phyloP scores from a whole-genome alignment of 2,797 vertebrate species.

The Thamnophis elegans region DNA sequence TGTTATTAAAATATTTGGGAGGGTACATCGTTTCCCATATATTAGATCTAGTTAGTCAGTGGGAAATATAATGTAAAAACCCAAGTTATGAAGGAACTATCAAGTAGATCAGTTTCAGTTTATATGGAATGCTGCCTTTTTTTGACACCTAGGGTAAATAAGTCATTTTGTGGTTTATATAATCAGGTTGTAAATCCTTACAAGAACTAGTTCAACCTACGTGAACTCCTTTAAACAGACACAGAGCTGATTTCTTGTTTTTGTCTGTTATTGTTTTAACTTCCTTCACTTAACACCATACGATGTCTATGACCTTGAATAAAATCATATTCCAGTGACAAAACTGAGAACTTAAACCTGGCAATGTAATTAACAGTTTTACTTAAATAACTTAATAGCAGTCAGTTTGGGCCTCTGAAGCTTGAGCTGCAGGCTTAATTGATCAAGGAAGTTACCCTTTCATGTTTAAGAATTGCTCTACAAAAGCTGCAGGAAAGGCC shows the following conservation, averaged over 20 bases:
- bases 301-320: not conserved
- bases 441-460: not conserved
- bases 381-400: not conserved
- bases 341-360: not conserved
- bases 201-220: not conserved
- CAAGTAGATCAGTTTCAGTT: not conserved
- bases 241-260: not conserved
- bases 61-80: not conserved
- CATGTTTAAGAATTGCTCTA: not conserved
- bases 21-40: not conserved
- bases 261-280: not conserved
- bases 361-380: not conserved
- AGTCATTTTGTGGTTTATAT: not conserved
- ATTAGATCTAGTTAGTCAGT: not conserved
- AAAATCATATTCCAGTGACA: not conserved
- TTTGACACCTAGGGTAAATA: not conserved
- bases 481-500: not conserved
- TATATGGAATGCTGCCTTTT: not conserved
- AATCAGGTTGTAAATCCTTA: not conserved
- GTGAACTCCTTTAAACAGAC: not conserved
- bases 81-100: not conserved
- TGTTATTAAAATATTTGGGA: not conserved
- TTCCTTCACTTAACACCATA: not conserved
- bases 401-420: not conserved
- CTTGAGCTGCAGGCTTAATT: not conserved